Conservation (phyloP, 2,113 vertebrate species). For the Nycticebus coucang region DNA sequence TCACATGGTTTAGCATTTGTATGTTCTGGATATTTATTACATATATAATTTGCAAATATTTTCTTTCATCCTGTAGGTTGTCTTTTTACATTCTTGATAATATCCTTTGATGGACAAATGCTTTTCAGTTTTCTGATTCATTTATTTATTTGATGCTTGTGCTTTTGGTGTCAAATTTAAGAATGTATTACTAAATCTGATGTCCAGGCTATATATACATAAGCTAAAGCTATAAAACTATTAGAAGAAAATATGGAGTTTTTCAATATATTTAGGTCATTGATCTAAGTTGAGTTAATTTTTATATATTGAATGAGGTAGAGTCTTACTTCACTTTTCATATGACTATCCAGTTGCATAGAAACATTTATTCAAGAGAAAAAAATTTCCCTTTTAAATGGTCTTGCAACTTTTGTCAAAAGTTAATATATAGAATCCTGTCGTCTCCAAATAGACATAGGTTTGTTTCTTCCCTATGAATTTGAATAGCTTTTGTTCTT, state of each 20-base stretch:
- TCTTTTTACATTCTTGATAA: constrained; percentile 35
- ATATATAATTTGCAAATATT: constrained; percentile 1
- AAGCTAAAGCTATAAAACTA: background rate
- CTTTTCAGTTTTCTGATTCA: constrained; percentile 19
- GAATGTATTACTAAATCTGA: background rate
- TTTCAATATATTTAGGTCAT: background rate
- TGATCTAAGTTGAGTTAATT: background rate
- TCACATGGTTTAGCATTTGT: background rate
- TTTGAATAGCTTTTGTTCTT: background rate
- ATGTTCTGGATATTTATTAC: background rate
- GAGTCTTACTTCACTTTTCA: background rate
- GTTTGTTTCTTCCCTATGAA: background rate
- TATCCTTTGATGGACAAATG: background rate
- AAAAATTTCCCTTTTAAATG: background rate
- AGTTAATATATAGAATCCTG: background rate
- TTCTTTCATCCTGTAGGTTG: background rate
- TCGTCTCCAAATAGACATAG: constrained; percentile 9
- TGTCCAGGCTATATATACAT: background rate
- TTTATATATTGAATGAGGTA: background rate
- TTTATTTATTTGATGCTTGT: background rate
- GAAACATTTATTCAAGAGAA: background rate
- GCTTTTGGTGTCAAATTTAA: background rate
- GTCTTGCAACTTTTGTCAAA: background rate
- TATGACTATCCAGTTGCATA: background rate
- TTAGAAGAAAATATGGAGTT: background rate